These are phyloP conservation scores for Mayetiola destructor DNA, from an alignment of 2,888 invertebrate genomes.

Conservation along the genomic window DNA sequence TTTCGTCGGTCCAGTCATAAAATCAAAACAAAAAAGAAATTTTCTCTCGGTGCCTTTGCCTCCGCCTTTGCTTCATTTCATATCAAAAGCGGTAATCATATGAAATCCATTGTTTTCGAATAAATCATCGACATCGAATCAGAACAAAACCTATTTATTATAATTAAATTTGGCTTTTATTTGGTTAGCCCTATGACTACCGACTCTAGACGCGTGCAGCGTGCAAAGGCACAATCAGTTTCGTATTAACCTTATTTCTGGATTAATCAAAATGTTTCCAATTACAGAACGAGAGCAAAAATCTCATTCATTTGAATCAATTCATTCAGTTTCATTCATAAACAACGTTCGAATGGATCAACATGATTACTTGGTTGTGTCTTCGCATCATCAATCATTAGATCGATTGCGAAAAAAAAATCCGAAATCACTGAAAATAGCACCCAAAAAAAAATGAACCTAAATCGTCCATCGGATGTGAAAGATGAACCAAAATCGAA, in stretches of 20 bases:
- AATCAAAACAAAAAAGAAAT: neutral
- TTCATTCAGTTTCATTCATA: neutral
- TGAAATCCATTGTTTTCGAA: no score
- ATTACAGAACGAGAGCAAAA: neutral
- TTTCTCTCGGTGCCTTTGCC: neutral
- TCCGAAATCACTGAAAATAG: neutral
- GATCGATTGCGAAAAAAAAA: conserved; percentile 7
- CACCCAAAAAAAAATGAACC: neutral
- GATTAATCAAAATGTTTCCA: conserved; percentile 6
- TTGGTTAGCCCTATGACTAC: neutral
- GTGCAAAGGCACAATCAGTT: neutral
- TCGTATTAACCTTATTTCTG: no score
- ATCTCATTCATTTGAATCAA: neutral
- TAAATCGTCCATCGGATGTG: neutral
- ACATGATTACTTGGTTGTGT: neutral
- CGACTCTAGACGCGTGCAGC: neutral
- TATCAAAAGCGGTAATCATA: no score
- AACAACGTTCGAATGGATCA: neutral
- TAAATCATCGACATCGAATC: no score
- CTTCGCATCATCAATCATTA: conserved; percentile 5
- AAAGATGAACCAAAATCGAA: neutral
- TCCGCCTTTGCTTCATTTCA: neutral
- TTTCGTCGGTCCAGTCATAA: neutral
- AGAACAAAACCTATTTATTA: neutral
- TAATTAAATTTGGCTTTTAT: conserved; percentile 1